Evolutionary conservation across 1,140 invertebrate genomes (phyloP).

Genomic region (Scaptomyza pallida): DNA sequence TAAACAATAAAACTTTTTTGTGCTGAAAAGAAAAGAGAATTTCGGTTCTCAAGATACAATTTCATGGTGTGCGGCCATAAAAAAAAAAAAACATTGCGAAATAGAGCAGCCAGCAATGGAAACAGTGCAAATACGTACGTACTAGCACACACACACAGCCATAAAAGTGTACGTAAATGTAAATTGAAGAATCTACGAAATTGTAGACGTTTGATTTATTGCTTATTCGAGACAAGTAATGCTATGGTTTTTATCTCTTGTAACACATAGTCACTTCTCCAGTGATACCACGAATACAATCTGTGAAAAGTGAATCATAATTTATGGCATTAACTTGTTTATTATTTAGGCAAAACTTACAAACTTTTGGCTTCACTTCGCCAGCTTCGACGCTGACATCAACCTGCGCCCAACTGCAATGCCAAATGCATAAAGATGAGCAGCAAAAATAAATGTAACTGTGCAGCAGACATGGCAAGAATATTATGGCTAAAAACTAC

Average conservation of each 20-base stretch:
- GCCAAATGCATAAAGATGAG: slow-evolving; percentile 20
- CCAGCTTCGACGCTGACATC: neutral
- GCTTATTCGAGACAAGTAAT: slow-evolving; percentile 23
- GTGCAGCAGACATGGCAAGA: slow-evolving; percentile 14
- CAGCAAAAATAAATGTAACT: slow-evolving; percentile 1
- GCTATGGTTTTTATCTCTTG: neutral
- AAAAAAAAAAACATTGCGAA: slow-evolving; percentile 62
- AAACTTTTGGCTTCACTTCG: slow-evolving; percentile 21
- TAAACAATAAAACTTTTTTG: slow-evolving; percentile 75
- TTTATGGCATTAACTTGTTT: neutral
- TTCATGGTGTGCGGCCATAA: slow-evolving; percentile 56
- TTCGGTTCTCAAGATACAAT: slow-evolving; percentile 57
- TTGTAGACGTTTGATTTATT: slow-evolving; percentile 41
- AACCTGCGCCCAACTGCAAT: slow-evolving; percentile 2
- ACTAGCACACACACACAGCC: too few species aligned
- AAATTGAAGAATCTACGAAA: slow-evolving; percentile 51
- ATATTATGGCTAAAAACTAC: neutral
- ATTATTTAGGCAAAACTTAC: slow-evolving; percentile 17
- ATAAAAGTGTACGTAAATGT: slow-evolving; percentile 51
- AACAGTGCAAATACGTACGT: slow-evolving; percentile 31
- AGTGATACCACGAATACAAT: slow-evolving; percentile 9
- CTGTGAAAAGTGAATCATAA: slow-evolving; percentile 12
- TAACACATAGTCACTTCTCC: slow-evolving; percentile 11
- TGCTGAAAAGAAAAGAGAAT: slow-evolving; percentile 41
- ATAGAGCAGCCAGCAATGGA: slow-evolving; percentile 42